Percentiles rank a stretch among this genome's conserved stretches.
Evolutionary conservation across 2,797 vertebrate species (phyloP).

Genomic region (Malacoctenus gilli): DNA sequence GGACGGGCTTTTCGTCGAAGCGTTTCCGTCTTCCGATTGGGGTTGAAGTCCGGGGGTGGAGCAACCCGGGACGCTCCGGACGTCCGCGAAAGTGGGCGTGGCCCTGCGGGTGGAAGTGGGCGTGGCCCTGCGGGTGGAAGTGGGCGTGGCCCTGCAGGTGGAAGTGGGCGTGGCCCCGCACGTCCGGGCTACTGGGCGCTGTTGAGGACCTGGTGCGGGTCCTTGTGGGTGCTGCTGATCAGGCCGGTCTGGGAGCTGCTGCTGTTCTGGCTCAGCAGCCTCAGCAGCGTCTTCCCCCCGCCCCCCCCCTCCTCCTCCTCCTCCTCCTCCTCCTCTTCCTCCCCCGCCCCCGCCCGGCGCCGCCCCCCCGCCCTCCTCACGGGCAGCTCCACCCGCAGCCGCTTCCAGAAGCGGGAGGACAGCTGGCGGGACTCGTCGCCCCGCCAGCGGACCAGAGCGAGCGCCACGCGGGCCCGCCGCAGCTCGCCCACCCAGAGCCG

Average conservation of each 20-base stretch:
- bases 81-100: no score
- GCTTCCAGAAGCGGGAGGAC: slow-evolving; percentile 92
- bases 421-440: slow-evolving; percentile 89
- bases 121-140: no score
- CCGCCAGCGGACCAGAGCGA: slow-evolving; percentile 91
- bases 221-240: slow-evolving; percentile 32
- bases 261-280: slow-evolving; percentile 62
- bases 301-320: slow-evolving; percentile 1
- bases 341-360: neutral
- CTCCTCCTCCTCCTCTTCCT: neutral
- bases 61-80: no score
- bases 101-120: no score
- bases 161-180: no score
- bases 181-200: slow-evolving; percentile 17
- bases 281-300: slow-evolving; percentile 35
- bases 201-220: slow-evolving; percentile 20
- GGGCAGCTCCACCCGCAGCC: slow-evolving; percentile 89
- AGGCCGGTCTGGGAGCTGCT: slow-evolving; percentile 49
- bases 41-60: no score
- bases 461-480: slow-evolving; percentile 84
- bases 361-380: slow-evolving; percentile 70
- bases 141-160: no score
- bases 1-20: no score
- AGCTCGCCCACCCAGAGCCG: slow-evolving; percentile 88
- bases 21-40: no score